Base-by-base conservation (phyloP, 2,113 vertebrate genomes). In the Passer montanus region DNA sequence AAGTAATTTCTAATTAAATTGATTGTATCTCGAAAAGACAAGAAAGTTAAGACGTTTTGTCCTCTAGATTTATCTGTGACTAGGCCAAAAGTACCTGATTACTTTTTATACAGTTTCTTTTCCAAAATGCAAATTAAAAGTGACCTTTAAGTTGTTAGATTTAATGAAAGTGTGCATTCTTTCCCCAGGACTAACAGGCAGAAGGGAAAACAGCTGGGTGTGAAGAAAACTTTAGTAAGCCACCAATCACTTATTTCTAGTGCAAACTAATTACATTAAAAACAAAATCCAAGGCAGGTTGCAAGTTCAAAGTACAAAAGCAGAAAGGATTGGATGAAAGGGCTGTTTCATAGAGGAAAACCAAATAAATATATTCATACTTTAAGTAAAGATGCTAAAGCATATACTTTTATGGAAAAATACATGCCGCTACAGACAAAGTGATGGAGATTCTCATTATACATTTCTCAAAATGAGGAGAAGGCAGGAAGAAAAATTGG, bases 201-300 rank as follows among this genome's bases (percentile, higher is more conserved):
- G 82, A 77, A 92, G 69, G 87, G 70, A 84, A 96, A 97, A 95
- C 82, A 96, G 84, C 95, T 90, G 87, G 52, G 44, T 89, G 33
- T n/a, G 83, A 95, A 92, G 70, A 94, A 96, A 93, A 94, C 56
- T 67, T 41, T 62, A 35, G 59, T 87, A 85, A 96, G 39, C 69
- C 44, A 97, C 92, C 55, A 78, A 92, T 87, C 95, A 96, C 82
- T 96, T 94, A 94, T 94, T 95, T 96, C 87, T 93, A 52, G 81
- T 85, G 74, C 59, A 96, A 96, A 85, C 80, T 94, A 97, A 96
- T 95, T 96, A 95, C 63, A 94, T 87, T 87, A 77, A 94, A 95
- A 84, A 90, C 75, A 60, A 95, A 88, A 95, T 58, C 37, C 58
- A 90, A 94, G 46, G 46, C 64, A 93, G 64, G 8, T 63, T 92